Evolutionary conservation across 2,113 vertebrate genomes (phyloP).

Genomic region (Pyxicephalus adspersus): DNA sequence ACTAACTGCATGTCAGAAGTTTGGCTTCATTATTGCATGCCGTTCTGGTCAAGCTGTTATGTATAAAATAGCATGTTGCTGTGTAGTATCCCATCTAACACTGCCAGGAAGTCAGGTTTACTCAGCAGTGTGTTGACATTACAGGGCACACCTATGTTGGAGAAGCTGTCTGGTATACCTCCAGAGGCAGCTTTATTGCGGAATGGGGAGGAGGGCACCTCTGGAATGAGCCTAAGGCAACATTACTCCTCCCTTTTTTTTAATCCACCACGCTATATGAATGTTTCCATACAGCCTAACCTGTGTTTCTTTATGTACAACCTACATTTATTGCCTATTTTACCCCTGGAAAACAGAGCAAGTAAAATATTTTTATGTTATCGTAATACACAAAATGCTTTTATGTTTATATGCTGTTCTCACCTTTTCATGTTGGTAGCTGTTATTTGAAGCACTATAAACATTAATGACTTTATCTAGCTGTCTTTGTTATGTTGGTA

Average conservation of each 20-base stretch:
- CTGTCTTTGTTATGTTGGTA: too few species aligned
- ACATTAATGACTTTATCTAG: too few species aligned
- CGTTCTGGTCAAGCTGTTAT: neutral
- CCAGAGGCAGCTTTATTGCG: slow-evolving; percentile 30
- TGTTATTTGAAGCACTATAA: too few species aligned
- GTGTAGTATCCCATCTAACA: neutral
- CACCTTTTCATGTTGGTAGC: neutral
- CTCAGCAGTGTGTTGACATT: neutral
- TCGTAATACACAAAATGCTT: neutral
- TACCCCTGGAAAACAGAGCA: neutral
- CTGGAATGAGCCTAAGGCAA: slow-evolving; percentile 45
- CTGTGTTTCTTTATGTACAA: slow-evolving; percentile 20
- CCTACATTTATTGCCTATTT: slow-evolving; percentile 18
- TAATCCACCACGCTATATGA: slow-evolving; percentile 44
- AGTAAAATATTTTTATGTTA: neutral
- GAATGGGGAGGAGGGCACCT: slow-evolving; percentile 52
- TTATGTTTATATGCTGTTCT: slow-evolving; percentile 6
- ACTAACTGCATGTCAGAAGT: too few species aligned
- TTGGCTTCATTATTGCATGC: neutral
- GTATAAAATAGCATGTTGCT: neutral
- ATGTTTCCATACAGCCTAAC: slow-evolving; percentile 10
- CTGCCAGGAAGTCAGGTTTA: slow-evolving; percentile 2
- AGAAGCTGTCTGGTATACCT: slow-evolving; percentile 19
- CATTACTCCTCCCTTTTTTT: slow-evolving; percentile 40
- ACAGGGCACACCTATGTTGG: slow-evolving; percentile 25